Percentiles rank a stretch among this genome's conserved stretches.
phyloP scores from a whole-genome alignment of 2,888 invertebrate species.

The Iselma pallidipennis region DNA sequence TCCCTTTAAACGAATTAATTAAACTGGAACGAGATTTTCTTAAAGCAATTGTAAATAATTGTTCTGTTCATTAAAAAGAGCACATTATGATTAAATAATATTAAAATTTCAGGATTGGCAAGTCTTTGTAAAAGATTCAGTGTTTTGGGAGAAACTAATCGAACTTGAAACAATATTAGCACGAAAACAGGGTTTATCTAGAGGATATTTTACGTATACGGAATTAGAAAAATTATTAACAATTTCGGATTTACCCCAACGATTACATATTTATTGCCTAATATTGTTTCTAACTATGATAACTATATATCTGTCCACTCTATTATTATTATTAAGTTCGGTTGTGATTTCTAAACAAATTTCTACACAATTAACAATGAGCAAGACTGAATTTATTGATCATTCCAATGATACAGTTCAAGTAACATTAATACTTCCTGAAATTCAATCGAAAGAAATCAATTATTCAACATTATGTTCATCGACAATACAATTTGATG shows the following conservation, averaged over 20 bases:
- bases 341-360: conserved; percentile 59
- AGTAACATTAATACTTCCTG: conserved; percentile 16
- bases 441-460: conserved; percentile 1
- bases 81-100: background rate
- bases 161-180: conserved; percentile 76
- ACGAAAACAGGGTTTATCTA: conserved; percentile 67
- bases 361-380: conserved; percentile 47
- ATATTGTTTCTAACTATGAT: conserved; percentile 63
- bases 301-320: conserved; percentile 64
- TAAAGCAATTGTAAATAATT: conserved; percentile 77
- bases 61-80: no score
- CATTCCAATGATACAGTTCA: conserved; percentile 8
- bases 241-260: conserved; percentile 55
- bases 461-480: background rate
- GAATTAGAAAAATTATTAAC: conserved; percentile 68
- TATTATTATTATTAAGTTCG: conserved; percentile 66
- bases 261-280: conserved; percentile 59
- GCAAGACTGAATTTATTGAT: conserved; percentile 10
- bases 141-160: conserved; percentile 73
- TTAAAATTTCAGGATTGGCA: conserved; percentile 74
- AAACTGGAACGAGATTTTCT: conserved; percentile 86
- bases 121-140: conserved; percentile 74
- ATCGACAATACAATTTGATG: conserved; percentile 10
- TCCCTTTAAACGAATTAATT: conserved; percentile 75
- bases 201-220: conserved; percentile 84